phyloP scores from a whole-genome alignment of 2,797 vertebrate genomes.

The Urosaurus nigricauda region DNA sequence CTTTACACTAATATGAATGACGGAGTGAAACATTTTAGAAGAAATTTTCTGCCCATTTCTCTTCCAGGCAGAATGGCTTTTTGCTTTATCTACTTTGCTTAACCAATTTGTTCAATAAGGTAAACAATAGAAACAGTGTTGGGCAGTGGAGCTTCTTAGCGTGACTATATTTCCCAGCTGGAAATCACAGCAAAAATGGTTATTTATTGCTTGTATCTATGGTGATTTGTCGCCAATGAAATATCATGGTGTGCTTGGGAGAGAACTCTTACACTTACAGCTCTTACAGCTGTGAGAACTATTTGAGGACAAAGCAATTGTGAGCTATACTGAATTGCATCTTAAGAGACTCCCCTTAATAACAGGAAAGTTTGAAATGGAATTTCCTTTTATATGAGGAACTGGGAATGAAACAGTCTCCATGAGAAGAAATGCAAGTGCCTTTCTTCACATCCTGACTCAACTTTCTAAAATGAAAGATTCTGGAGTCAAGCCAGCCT shows the following conservation, averaged over 20 bases:
- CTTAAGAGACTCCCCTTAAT: neutral
- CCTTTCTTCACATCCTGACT: neutral
- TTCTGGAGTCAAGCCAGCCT: neutral
- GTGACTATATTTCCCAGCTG: constrained; percentile 32
- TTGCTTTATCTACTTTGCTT: constrained; percentile 49
- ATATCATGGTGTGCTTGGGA: neutral
- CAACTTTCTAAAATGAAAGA: neutral
- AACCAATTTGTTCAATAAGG: constrained; percentile 49
- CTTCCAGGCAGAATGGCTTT: constrained; percentile 53
- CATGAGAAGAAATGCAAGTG: neutral
- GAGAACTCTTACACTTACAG: neutral
- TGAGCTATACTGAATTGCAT: neutral
- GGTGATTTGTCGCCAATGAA: neutral
- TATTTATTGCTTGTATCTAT: constrained; percentile 18
- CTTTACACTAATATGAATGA: constrained; percentile 47
- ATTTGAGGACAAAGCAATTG: neutral
- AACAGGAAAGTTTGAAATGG: constrained; percentile 23
- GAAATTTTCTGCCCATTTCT: constrained; percentile 53
- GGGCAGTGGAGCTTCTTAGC: neutral
- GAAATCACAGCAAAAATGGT: neutral
- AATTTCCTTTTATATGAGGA: neutral
- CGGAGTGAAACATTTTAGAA: constrained; percentile 43
- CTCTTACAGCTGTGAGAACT: neutral
- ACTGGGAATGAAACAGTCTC: neutral
- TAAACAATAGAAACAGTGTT: constrained; percentile 19